These are phyloP conservation scores for Spinus pinus DNA, from an alignment of 2,797 vertebrate species.

Conservation along the genomic window DNA sequence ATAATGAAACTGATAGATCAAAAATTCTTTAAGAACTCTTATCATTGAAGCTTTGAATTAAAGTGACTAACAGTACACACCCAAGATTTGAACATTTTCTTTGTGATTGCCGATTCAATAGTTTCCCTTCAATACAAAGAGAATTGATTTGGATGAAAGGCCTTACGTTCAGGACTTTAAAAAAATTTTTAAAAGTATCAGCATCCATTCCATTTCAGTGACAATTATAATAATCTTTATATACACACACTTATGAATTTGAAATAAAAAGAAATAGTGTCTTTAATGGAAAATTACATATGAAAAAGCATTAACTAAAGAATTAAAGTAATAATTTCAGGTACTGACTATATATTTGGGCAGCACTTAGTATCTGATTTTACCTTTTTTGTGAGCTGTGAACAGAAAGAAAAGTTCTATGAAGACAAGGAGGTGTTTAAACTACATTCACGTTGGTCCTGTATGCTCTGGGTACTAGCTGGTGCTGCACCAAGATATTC, in stretches of 20 bases:
- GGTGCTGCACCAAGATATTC: not conserved
- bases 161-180: not conserved
- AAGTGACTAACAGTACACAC: not conserved
- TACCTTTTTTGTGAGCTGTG: not conserved
- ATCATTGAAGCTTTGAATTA: not conserved
- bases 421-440: not conserved
- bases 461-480: not conserved
- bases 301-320: not conserved
- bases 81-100: not conserved
- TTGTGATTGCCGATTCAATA: not conserved
- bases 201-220: not conserved
- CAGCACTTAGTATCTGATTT: not conserved
- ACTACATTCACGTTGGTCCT: not conserved
- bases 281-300: not conserved
- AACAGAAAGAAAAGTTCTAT: not conserved
- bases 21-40: not conserved
- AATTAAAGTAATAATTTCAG: not conserved
- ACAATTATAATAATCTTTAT: not conserved
- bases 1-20: not conserved
- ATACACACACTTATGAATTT: not conserved
- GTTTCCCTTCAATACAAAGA: not conserved
- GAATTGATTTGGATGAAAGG: not conserved
- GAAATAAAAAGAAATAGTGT: not conserved
- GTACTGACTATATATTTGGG: not conserved
- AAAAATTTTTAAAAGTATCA: not conserved